Conservation (phyloP, 92 coral and sea anemone genomes). For the Plumapathes pennacea region DNA sequence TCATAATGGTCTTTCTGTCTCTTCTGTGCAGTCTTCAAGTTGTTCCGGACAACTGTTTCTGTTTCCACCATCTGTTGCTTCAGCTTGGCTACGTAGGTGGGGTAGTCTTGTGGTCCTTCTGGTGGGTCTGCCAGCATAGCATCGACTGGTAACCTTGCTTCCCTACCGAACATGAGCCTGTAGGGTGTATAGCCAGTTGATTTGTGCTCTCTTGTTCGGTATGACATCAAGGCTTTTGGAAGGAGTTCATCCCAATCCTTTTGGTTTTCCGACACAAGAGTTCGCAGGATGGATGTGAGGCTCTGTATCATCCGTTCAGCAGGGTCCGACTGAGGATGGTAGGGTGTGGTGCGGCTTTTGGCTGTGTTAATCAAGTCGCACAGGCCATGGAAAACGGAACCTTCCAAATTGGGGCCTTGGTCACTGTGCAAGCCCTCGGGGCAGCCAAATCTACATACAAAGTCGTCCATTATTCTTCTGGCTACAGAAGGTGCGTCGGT, state of each 20-base stretch:
- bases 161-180: constrained; percentile 31
- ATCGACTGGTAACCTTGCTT: constrained; percentile 31
- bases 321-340: constrained; percentile 20
- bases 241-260: constrained; percentile 36
- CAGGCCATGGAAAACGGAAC: constrained; percentile 29
- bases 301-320: constrained; percentile 13
- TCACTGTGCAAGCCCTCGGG: constrained; percentile 42
- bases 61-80: constrained; percentile 8
- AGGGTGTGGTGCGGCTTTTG: constrained; percentile 25
- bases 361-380: constrained; percentile 28
- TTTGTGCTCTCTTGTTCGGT: constrained; percentile 24
- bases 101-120: constrained; percentile 10
- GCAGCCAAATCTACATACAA: constrained; percentile 33
- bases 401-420: constrained; percentile 46
- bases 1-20: constrained; percentile 31
- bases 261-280: constrained; percentile 14
- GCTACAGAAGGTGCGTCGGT: constrained; percentile 38
- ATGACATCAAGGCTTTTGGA: constrained; percentile 33
- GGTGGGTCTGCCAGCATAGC: constrained; percentile 26
- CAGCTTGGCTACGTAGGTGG: constrained; percentile 17
- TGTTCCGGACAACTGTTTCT: background rate
- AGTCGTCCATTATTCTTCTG: constrained; percentile 19
- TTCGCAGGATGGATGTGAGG: constrained; percentile 10
- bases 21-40: constrained; percentile 1
- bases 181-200: constrained; percentile 32